Conservation (phyloP, 2,888 invertebrate genomes). For the Rugalucina vietnamica region DNA sequence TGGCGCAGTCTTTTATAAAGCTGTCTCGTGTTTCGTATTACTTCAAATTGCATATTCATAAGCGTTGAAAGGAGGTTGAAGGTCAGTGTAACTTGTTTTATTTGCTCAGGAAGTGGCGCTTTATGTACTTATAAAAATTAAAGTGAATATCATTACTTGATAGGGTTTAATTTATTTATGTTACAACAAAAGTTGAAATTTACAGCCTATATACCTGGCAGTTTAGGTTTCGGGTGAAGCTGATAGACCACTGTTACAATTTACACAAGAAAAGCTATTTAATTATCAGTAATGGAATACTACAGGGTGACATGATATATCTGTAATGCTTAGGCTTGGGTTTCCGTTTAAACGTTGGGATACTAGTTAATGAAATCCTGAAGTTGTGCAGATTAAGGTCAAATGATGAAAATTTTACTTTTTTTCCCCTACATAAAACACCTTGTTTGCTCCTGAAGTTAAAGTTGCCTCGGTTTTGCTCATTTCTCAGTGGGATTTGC, state of each 20-base stretch:
- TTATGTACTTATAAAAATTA: background rate
- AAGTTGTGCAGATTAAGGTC: too few relatives aligned
- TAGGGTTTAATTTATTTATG: background rate
- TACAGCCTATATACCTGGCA: background rate
- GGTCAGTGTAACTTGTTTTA: slow-evolving; percentile 12
- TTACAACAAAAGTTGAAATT: background rate
- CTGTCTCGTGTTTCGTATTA: background rate
- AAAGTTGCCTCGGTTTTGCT: too few relatives aligned
- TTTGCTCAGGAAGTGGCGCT: background rate
- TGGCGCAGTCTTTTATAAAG: background rate
- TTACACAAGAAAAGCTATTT: background rate
- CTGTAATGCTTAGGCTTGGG: too few relatives aligned
- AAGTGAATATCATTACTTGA: background rate
- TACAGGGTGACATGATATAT: background rate
- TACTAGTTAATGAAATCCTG: too few relatives aligned
- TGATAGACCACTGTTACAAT: background rate
- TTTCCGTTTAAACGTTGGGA: too few relatives aligned
- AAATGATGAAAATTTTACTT: too few relatives aligned
- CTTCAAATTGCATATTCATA: background rate
- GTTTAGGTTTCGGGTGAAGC: background rate
- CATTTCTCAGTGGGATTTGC: too few relatives aligned
- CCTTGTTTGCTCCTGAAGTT: too few relatives aligned
- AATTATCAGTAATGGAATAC: background rate
- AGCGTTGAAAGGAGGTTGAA: background rate
- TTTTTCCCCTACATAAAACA: too few relatives aligned